These are phyloP conservation scores for Nymphicus hollandicus DNA, from an alignment of 2,113 vertebrate species.

Conservation along the genomic window DNA sequence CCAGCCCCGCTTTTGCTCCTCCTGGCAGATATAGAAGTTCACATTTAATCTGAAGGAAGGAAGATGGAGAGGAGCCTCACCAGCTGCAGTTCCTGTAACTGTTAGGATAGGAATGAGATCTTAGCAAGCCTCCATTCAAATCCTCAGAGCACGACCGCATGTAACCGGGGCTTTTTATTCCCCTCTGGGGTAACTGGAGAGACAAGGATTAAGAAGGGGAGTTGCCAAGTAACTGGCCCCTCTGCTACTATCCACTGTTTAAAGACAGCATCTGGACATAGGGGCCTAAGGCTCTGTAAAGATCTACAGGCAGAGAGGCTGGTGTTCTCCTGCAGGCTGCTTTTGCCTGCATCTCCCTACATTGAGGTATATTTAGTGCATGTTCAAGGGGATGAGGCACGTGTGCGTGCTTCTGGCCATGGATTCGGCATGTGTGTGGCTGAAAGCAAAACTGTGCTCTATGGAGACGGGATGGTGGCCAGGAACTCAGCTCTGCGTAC, in stretches of 20 bases:
- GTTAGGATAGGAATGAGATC: slow-evolving; percentile 44
- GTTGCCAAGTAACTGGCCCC: background rate
- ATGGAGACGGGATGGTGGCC: background rate
- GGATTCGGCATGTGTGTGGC: background rate
- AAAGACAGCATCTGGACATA: background rate
- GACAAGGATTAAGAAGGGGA: slow-evolving; percentile 22
- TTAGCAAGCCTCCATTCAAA: slow-evolving; percentile 50
- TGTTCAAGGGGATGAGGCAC: background rate
- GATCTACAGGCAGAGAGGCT: background rate
- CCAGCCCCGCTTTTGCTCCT: background rate
- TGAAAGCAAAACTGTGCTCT: background rate
- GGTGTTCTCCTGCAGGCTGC: background rate
- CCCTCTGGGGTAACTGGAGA: background rate
- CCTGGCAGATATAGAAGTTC: slow-evolving; percentile 18
- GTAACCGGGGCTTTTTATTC: slow-evolving; percentile 16
- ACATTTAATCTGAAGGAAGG: slow-evolving; percentile 22
- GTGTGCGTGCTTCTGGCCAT: background rate
- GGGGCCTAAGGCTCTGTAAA: background rate
- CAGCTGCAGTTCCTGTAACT: slow-evolving; percentile 36
- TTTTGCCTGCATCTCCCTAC: background rate
- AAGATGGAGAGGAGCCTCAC: slow-evolving; percentile 1
- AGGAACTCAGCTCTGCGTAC: background rate
- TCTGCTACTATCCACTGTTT: background rate
- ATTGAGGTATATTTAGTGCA: background rate
- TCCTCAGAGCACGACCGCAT: background rate